Evolutionary conservation across 2,113 vertebrate genomes (phyloP).

Genomic region (Megaleporinus macrocephalus): DNA sequence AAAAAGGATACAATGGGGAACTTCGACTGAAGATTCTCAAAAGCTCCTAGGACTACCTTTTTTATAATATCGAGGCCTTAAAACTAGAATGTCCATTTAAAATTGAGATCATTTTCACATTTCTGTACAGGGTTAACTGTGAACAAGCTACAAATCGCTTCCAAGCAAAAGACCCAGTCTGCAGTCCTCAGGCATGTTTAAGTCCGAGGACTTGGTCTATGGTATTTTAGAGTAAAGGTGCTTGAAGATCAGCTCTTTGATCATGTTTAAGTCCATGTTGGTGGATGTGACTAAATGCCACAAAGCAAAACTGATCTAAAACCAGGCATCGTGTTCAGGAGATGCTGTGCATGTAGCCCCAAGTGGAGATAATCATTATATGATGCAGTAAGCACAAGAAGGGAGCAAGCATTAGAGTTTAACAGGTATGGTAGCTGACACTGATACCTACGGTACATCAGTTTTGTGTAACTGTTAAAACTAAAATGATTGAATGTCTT

Average conservation of each 20-base stretch:
- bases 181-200: slow-evolving; percentile 30
- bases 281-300: slow-evolving; percentile 31
- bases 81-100: slow-evolving; percentile 48
- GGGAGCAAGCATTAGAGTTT: slow-evolving; percentile 66
- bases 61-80: slow-evolving; percentile 70
- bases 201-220: slow-evolving; percentile 28
- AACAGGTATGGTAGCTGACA: slow-evolving; percentile 79
- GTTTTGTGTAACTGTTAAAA: slow-evolving; percentile 76
- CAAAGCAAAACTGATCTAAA: slow-evolving; percentile 22
- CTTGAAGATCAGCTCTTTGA: slow-evolving; percentile 28
- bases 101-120: slow-evolving; percentile 28
- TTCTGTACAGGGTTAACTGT: slow-evolving; percentile 48
- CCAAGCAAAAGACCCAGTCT: slow-evolving; percentile 28
- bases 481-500: slow-evolving; percentile 79
- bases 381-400: slow-evolving; percentile 57
- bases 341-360: slow-evolving; percentile 13
- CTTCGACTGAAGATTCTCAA: slow-evolving; percentile 3
- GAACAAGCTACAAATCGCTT: slow-evolving; percentile 25
- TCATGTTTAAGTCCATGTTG: slow-evolving; percentile 16
- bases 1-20: neutral
- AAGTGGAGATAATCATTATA: slow-evolving; percentile 65
- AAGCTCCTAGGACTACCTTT: slow-evolving; percentile 56
- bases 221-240: slow-evolving; percentile 45
- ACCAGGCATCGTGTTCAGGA: neutral
- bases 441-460: slow-evolving; percentile 82